Percentiles rank a stretch among this genome's conserved stretches.
Evolutionary conservation across 35 echinoderm and acorn worm species (phyloP).

Genomic region (Heliocidaris erythrogramma): DNA sequence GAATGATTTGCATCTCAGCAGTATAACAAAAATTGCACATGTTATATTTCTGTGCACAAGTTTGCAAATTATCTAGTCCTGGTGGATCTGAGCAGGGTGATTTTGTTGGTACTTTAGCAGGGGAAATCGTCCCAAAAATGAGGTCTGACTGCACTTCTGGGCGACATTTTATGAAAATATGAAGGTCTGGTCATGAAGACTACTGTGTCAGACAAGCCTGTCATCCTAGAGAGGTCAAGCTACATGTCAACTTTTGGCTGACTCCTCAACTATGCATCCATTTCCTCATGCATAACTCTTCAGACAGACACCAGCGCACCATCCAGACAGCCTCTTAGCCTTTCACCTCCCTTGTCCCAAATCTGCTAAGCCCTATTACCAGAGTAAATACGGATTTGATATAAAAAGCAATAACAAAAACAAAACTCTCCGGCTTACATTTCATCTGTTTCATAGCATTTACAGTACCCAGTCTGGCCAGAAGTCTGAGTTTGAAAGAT

Average conservation of each 20-base stretch:
- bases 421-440: neutral
- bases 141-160: too few relatives aligned
- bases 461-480: neutral
- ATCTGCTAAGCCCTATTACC: neutral
- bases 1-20: too few relatives aligned
- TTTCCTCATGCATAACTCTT: neutral
- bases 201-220: conserved; percentile 3
- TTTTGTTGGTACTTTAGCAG: too few relatives aligned
- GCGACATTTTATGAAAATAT: neutral
- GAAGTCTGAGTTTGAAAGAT: neutral
- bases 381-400: neutral
- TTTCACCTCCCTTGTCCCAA: neutral
- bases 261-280: neutral
- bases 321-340: neutral
- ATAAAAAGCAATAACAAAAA: neutral
- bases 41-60: too few relatives aligned
- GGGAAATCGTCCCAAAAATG: too few relatives aligned
- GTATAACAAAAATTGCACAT: too few relatives aligned
- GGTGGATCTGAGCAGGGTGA: too few relatives aligned
- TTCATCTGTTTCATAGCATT: neutral
- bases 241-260: conserved; percentile 1
- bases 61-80: too few relatives aligned
- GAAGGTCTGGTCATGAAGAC: neutral
- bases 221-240: neutral
- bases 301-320: neutral